These are phyloP conservation scores for Amblyjoppa fuscipennis DNA, from an alignment of 2,888 invertebrate species.

Conservation along the genomic window DNA sequence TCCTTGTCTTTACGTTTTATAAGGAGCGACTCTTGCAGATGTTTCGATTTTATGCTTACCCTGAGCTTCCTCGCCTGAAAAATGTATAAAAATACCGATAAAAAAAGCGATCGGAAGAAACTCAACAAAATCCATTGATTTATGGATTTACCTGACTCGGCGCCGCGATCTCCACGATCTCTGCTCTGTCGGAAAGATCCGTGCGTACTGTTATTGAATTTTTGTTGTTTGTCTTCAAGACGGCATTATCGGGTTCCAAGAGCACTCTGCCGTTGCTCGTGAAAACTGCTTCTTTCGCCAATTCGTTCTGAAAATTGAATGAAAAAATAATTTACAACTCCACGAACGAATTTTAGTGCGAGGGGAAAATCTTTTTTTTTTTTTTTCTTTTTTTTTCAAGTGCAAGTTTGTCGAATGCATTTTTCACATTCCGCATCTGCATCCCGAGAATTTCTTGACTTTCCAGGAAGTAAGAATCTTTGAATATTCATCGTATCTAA, in stretches of 20 bases:
- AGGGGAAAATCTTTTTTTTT: background rate
- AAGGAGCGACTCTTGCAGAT: conserved; percentile 36
- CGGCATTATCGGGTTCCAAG: conserved; percentile 60
- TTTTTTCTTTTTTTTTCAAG: background rate
- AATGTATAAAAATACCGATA: background rate
- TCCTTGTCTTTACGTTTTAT: conserved; percentile 30
- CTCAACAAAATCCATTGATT: background rate
- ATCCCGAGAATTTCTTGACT: background rate
- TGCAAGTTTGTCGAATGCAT: background rate
- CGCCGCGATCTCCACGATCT: conserved; percentile 7
- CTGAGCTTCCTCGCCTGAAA: conserved; percentile 51
- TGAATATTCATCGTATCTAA: no score
- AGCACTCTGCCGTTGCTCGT: conserved; percentile 65
- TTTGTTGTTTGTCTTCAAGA: background rate
- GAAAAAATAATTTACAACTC: background rate
- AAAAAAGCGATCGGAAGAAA: background rate
- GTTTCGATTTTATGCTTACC: conserved; percentile 36
- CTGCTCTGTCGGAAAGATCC: conserved; percentile 12
- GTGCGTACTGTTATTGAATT: background rate
- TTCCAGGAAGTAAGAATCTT: background rate
- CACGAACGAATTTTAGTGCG: background rate
- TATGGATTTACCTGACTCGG: conserved; percentile 20
- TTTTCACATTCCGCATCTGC: background rate
- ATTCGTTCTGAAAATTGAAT: conserved; percentile 68
- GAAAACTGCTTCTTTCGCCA: conserved; percentile 71